Evolutionary conservation across 2,888 invertebrate species (phyloP).

Genomic region (Acronicta leporina): DNA sequence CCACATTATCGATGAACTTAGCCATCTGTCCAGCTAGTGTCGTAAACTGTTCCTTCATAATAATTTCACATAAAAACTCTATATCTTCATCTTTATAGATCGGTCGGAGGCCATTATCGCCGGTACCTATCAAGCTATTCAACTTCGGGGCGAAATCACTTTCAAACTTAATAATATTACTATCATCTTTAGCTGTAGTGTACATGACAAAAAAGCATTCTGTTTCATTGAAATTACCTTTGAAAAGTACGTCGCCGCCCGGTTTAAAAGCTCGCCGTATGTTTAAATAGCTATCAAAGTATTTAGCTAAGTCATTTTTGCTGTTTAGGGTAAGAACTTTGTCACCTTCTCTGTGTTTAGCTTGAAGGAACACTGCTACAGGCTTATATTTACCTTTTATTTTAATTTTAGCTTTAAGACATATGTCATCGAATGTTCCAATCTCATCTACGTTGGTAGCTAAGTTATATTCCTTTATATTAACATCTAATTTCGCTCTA

Average conservation of each 20-base stretch:
- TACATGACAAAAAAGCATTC: conserved; percentile 45
- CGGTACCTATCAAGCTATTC: conserved; percentile 36
- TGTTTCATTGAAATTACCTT: conserved; percentile 22
- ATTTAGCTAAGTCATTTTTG: conserved; percentile 28
- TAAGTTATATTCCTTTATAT: conserved; percentile 42
- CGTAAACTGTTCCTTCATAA: conserved; percentile 30
- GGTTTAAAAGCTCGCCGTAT: conserved; percentile 29
- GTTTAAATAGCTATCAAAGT: conserved; percentile 33
- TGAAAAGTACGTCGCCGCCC: conserved; percentile 26
- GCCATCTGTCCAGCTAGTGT: conserved; percentile 27
- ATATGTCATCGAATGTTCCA: conserved; percentile 53
- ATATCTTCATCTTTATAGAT: conserved; percentile 21
- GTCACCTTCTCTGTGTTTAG: conserved; percentile 45
- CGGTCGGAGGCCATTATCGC: conserved; percentile 16
- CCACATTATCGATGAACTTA: too few relatives aligned
- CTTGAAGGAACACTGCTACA: conserved; percentile 43
- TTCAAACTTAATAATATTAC: conserved; percentile 7
- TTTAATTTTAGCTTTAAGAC: conserved; percentile 38
- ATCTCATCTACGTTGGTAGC: conserved; percentile 45
- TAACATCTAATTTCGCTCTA: conserved; percentile 24
- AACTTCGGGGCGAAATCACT: conserved; percentile 7
- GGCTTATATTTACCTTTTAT: conserved; percentile 22
- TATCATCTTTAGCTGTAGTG: conserved; percentile 39
- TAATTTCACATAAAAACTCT: conserved; percentile 25
- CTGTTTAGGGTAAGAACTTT: conserved; percentile 20